A percentile compares a stretch with the other conserved stretches of the same genome.
These are phyloP conservation scores for Corydoras sp. DNA, from an alignment of 2,113 vertebrate species.

Conservation along the genomic window DNA sequence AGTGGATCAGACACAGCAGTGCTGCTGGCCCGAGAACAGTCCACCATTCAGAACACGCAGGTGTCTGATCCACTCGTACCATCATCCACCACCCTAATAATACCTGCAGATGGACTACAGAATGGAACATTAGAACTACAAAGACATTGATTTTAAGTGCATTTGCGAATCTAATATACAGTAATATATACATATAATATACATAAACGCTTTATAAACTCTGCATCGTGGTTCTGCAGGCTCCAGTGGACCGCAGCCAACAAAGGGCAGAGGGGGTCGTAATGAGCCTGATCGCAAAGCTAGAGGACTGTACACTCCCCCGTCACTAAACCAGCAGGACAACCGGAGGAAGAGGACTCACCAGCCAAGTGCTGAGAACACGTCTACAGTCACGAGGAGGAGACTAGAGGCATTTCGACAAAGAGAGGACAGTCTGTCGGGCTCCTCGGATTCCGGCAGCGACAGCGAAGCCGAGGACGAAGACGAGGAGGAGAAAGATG, in stretches of 20 bases:
- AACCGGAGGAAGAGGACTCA: conserved; percentile 63
- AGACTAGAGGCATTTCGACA: conserved; percentile 57
- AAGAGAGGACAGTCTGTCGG: conserved; percentile 57
- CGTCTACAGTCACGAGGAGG: conserved; percentile 57
- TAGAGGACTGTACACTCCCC: conserved; percentile 54
- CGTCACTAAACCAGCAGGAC: conserved; percentile 50
- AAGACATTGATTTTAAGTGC: too few species aligned
- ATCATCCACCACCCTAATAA: too few species aligned
- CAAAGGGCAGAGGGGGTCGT: conserved; percentile 52
- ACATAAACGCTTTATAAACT: not conserved
- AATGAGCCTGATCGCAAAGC: conserved; percentile 55
- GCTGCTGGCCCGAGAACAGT: too few species aligned
- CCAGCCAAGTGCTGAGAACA: conserved; percentile 57
- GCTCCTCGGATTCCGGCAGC: conserved; percentile 62
- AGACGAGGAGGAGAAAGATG: conserved; percentile 52
- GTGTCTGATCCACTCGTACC: too few species aligned
- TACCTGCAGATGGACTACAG: too few species aligned
- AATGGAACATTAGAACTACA: too few species aligned
- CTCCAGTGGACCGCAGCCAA: conserved; percentile 47
- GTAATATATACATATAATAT: too few species aligned
- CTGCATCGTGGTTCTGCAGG: conserved; percentile 17
- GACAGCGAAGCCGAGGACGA: conserved; percentile 65
- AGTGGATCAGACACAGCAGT: too few species aligned
- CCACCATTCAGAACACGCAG: too few species aligned
- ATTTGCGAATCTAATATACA: too few species aligned